Evolutionary conservation across 2,797 vertebrate species (phyloP).

Genomic region (Chromis chromis): DNA sequence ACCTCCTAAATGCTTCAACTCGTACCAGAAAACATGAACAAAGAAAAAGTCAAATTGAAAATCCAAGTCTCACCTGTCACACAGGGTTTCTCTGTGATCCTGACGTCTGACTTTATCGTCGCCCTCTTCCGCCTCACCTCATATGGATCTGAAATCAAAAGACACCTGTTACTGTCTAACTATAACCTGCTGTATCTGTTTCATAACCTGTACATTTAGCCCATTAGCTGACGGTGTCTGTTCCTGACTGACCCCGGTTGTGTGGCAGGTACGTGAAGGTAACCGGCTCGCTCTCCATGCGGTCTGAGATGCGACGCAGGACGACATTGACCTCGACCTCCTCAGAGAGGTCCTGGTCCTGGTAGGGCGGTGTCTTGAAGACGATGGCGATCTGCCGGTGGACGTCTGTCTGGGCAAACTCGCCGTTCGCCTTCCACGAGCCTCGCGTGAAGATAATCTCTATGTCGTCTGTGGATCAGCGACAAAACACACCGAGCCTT

Average conservation of each 20-base stretch:
- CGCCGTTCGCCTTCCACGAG: conserved; percentile 90
- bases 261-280: conserved; percentile 89
- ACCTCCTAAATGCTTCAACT: background rate
- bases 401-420: conserved; percentile 94
- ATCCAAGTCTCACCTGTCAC: conserved; percentile 69
- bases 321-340: conserved; percentile 87
- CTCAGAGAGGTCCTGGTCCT: conserved; percentile 87
- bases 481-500: background rate
- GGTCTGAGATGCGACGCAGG: conserved; percentile 90
- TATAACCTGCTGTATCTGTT: background rate
- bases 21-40: background rate
- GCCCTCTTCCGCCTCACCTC: conserved; percentile 84
- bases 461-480: conserved; percentile 87
- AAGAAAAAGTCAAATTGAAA: background rate
- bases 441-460: conserved; percentile 90
- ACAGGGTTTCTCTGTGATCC: conserved; percentile 75
- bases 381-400: conserved; percentile 96
- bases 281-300: conserved; percentile 90
- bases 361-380: conserved; percentile 91
- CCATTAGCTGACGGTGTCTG: background rate
- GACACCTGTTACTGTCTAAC: background rate
- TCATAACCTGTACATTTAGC: background rate
- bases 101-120: conserved; percentile 76
- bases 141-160: conserved; percentile 84
- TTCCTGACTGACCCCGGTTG: conserved; percentile 84